These are phyloP conservation scores for Heteropelma amictum DNA, from an alignment of 2,888 invertebrate species.

Conservation along the genomic window DNA sequence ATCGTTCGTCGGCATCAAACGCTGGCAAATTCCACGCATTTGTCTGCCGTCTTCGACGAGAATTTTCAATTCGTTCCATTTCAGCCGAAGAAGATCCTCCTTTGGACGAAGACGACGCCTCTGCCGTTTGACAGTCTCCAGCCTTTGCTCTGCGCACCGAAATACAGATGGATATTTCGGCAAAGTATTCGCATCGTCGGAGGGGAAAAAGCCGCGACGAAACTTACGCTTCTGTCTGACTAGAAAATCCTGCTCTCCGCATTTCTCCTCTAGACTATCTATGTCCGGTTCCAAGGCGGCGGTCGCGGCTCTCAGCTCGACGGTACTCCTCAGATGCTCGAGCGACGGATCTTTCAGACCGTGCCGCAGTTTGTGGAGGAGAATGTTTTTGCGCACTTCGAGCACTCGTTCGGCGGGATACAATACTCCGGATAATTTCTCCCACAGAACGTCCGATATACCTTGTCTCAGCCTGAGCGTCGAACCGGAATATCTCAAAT, in stretches of 20 bases:
- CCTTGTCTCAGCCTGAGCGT: conserved; percentile 38
- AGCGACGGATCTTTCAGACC: conserved; percentile 23
- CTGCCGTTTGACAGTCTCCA: conserved; percentile 61
- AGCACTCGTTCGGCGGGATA: conserved; percentile 29
- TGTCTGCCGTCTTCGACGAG: conserved; percentile 66
- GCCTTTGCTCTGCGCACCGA: conserved; percentile 60
- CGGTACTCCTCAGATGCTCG: conserved; percentile 10
- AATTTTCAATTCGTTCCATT: conserved; percentile 63
- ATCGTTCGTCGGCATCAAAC: conserved; percentile 67
- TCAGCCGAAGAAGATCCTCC: conserved; percentile 65
- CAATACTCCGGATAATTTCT: conserved; percentile 37
- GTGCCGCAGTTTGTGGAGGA: conserved; percentile 39
- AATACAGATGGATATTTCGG: conserved; percentile 13
- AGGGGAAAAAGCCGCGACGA: no score
- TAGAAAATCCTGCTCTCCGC: conserved; percentile 63
- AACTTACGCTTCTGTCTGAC: conserved; percentile 67
- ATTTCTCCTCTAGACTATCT: conserved; percentile 62
- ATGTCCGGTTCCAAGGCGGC: conserved; percentile 52
- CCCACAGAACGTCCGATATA: conserved; percentile 43
- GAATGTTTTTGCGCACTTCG: conserved; percentile 46
- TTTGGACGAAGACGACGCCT: conserved; percentile 57
- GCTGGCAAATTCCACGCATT: conserved; percentile 68
- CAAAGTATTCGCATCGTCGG: no score
- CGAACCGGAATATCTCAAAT: background rate
- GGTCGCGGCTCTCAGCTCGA: conserved; percentile 25